A percentile compares a stretch with the other conserved stretches of the same genome.
Conservation (phyloP, 2,888 invertebrate species). For the Phortica okadai region DNA sequence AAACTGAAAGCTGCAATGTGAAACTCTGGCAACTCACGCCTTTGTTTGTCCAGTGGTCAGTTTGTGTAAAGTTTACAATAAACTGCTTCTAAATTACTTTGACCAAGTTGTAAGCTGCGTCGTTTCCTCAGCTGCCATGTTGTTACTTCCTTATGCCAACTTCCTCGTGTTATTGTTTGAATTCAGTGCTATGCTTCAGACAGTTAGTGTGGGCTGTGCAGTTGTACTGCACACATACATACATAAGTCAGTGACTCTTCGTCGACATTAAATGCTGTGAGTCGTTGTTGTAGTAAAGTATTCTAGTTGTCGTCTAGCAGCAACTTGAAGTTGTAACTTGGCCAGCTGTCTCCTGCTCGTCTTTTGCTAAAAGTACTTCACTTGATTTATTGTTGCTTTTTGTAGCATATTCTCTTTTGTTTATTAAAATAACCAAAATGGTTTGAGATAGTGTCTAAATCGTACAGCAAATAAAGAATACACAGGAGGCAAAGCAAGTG, state of each 20-base stretch:
- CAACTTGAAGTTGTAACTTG: slow-evolving; percentile 5
- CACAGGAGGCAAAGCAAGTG: background rate
- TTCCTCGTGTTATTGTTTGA: slow-evolving; percentile 8
- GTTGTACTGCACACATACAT: no score
- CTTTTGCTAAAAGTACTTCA: slow-evolving; percentile 19
- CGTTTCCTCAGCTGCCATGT: background rate
- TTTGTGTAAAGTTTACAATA: slow-evolving; percentile 43
- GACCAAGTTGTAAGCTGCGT: slow-evolving; percentile 51
- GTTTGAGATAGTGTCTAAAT: slow-evolving; percentile 20
- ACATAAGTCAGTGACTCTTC: slow-evolving; percentile 4
- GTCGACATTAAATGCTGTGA: background rate
- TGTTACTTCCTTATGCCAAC: background rate
- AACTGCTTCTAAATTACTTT: slow-evolving; percentile 63
- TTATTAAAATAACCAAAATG: slow-evolving; percentile 27
- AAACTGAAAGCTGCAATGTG: slow-evolving; percentile 1
- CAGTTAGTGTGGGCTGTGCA: background rate
- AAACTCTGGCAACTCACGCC: background rate
- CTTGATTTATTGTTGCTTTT: slow-evolving; percentile 29
- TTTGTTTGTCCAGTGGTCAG: slow-evolving; percentile 27
- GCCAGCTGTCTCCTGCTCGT: slow-evolving; percentile 28
- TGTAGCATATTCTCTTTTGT: slow-evolving; percentile 24
- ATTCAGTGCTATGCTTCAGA: background rate
- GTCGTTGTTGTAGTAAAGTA: background rate
- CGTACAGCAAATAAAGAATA: background rate
- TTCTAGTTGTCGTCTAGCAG: background rate